Evolutionary conservation across 2,113 vertebrate genomes (phyloP).

Genomic region (Rhabdomys dilectus): DNA sequence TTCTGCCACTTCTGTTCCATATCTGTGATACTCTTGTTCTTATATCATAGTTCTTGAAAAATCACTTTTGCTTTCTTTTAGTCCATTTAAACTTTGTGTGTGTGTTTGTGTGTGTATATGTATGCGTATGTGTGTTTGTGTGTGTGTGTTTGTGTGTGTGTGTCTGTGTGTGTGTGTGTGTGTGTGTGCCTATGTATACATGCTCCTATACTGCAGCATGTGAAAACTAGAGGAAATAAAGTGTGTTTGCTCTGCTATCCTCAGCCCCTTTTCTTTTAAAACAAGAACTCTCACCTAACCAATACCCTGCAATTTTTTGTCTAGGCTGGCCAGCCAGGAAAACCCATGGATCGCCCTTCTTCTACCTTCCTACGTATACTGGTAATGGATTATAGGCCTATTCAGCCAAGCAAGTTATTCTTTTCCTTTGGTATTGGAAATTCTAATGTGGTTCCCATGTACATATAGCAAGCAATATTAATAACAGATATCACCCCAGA

Average conservation of each 20-base stretch:
- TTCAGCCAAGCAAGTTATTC: neutral
- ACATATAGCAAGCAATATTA: neutral
- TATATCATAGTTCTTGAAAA: neutral
- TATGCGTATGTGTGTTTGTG: too few species aligned
- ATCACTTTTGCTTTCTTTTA: neutral
- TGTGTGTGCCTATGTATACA: neutral
- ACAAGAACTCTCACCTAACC: neutral
- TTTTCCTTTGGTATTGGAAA: neutral
- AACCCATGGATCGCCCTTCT: neutral
- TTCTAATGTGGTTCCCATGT: neutral
- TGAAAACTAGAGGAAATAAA: neutral
- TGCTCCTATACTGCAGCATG: neutral
- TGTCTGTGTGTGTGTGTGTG: neutral
- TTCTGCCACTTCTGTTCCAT: neutral
- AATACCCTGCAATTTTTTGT: too few species aligned
- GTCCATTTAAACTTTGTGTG: neutral
- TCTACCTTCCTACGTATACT: neutral
- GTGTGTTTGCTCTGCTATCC: neutral
- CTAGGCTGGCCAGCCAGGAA: neutral
- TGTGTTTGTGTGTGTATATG: neutral
- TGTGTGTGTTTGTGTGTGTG: too few species aligned
- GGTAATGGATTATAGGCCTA: neutral
- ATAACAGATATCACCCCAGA: neutral
- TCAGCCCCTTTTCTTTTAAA: neutral
- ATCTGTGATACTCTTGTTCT: neutral